These are phyloP conservation scores for Lathronympha strigana DNA, from an alignment of 2,888 invertebrate genomes.

Conservation along the genomic window DNA sequence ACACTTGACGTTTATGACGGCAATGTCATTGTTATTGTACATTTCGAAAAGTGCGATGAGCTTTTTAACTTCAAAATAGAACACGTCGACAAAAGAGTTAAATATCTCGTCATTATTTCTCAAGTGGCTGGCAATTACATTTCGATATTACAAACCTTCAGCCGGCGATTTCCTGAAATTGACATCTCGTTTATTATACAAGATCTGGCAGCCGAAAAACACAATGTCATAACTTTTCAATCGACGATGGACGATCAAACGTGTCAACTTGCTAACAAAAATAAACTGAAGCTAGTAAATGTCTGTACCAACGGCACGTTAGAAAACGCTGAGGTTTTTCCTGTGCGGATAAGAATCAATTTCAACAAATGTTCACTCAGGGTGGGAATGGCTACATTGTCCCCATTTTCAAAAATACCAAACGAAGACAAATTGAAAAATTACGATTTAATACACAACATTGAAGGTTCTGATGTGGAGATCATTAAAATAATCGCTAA, in stretches of 20 bases:
- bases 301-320: constrained; percentile 54
- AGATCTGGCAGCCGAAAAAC: constrained; percentile 38
- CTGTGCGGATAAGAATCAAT: constrained; percentile 54
- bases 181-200: constrained; percentile 57
- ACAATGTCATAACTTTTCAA: constrained; percentile 53
- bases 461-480: constrained; percentile 63
- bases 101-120: constrained; percentile 54
- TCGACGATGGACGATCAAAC: constrained; percentile 54
- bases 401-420: constrained; percentile 59
- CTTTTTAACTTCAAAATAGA: constrained; percentile 45
- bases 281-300: constrained; percentile 50
- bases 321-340: constrained; percentile 50
- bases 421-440: constrained; percentile 51
- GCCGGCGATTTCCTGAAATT: constrained; percentile 47
- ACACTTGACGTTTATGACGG: constrained; percentile 33
- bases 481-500: constrained; percentile 64
- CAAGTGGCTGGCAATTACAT: constrained; percentile 43
- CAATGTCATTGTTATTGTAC: constrained; percentile 47
- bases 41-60: constrained; percentile 49
- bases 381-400: constrained; percentile 60
- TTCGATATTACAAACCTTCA: constrained; percentile 47
- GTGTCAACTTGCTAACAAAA: constrained; percentile 50
- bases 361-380: constrained; percentile 64
- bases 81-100: constrained; percentile 46
- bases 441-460: constrained; percentile 54